Evolutionary conservation across 2,113 vertebrate genomes (phyloP).

Genomic region (Otolemur garnettii): DNA sequence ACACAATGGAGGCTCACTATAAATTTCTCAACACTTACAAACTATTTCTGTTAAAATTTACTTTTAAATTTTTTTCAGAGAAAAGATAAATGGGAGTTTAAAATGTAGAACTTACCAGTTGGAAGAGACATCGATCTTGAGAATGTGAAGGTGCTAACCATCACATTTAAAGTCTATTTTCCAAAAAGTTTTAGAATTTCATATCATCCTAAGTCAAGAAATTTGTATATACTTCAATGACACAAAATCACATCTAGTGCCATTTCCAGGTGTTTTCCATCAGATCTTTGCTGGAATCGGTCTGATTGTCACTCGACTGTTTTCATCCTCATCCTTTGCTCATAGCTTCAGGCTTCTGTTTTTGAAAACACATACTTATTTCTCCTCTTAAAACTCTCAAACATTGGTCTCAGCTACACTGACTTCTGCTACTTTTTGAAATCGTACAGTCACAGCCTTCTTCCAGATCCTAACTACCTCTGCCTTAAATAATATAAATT

Average conservation of each 20-base stretch:
- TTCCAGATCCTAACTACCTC: background rate
- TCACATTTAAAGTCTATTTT: constrained; percentile 56
- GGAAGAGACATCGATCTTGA: background rate
- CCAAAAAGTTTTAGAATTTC: constrained; percentile 25
- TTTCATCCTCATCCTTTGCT: background rate
- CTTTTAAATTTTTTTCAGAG: background rate
- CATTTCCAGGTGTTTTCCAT: background rate
- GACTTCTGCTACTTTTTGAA: constrained; percentile 10
- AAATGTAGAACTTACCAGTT: constrained; percentile 4
- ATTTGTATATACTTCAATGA: constrained; percentile 10
- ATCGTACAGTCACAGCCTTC: background rate
- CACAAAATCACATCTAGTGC: constrained; percentile 15
- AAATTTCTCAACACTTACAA: constrained; percentile 19
- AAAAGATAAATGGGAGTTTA: constrained; percentile 18
- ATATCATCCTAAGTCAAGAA: background rate
- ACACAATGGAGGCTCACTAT: background rate
- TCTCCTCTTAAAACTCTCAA: background rate
- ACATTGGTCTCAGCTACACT: background rate
- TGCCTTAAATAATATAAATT: background rate
- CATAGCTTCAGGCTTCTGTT: constrained; percentile 19
- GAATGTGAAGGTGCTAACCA: constrained; percentile 28
- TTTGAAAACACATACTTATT: background rate
- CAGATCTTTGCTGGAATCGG: background rate
- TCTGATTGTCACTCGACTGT: background rate
- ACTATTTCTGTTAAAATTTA: constrained; percentile 52